phyloP scores from a whole-genome alignment of 1,140 invertebrate species.

The Drosophila suzukii region DNA sequence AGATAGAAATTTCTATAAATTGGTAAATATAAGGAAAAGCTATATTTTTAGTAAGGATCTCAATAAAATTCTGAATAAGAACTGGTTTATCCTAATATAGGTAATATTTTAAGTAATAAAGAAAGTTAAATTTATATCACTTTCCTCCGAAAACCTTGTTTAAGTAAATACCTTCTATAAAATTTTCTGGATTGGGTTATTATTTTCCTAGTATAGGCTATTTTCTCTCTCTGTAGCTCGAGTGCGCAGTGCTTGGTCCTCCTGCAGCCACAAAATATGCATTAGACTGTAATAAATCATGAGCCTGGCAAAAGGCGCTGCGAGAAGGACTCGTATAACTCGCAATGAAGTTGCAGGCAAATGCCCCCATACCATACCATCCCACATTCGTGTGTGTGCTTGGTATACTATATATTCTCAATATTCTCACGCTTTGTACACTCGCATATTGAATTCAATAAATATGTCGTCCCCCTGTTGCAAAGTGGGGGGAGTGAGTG shows the following conservation, averaged over 20 bases:
- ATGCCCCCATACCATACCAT: neutral
- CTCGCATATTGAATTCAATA: conserved; percentile 76
- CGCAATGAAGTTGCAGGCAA: conserved; percentile 43
- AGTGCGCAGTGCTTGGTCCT: conserved; percentile 15
- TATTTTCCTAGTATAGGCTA: too few species aligned
- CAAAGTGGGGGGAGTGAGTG: neutral
- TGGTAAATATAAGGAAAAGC: too few species aligned
- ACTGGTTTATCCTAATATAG: too few species aligned
- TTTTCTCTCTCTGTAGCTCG: conserved; percentile 1
- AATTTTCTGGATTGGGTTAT: neutral
- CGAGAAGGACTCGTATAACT: conserved; percentile 31
- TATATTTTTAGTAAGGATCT: too few species aligned
- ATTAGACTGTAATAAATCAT: conserved; percentile 82
- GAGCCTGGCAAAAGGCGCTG: conserved; percentile 52
- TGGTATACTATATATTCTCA: conserved; percentile 59
- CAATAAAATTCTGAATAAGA: too few species aligned
- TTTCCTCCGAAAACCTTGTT: too few species aligned
- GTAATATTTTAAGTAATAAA: too few species aligned
- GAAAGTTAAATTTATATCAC: too few species aligned
- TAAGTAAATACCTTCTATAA: too few species aligned
- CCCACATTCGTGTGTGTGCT: neutral
- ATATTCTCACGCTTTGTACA: conserved; percentile 80
- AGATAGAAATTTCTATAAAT: too few species aligned
- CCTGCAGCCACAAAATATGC: conserved; percentile 70
- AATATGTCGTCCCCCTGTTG: conserved; percentile 53